Conservation (phyloP, 2,888 invertebrate species). For the Drosophila austrosaltans region DNA sequence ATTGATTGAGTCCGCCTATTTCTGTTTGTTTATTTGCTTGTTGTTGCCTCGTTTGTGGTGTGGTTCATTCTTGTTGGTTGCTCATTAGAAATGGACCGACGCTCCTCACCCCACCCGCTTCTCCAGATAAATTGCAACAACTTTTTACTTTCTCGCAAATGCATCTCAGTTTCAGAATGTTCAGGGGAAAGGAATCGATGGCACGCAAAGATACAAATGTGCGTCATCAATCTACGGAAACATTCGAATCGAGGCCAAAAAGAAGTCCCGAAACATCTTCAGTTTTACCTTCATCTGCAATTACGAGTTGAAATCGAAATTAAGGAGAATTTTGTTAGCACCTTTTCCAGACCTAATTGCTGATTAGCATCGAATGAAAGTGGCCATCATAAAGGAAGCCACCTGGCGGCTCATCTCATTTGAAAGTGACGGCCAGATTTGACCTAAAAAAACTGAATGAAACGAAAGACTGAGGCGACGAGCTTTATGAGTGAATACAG, state of each 20-base stretch:
- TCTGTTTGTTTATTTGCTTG: conserved; percentile 32
- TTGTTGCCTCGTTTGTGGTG: conserved; percentile 31
- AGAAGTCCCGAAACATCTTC: conserved; percentile 31
- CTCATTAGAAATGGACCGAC: conserved; percentile 54
- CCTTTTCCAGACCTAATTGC: conserved; percentile 52
- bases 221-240: conserved; percentile 36
- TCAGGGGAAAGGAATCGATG: conserved; percentile 54
- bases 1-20: conserved; percentile 50
- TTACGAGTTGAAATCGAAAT: neutral
- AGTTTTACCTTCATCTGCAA: conserved; percentile 19
- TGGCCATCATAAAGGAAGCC: conserved; percentile 31
- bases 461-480: conserved; percentile 44
- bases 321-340: conserved; percentile 36
- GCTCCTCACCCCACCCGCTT: neutral
- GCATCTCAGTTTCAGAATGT: conserved; percentile 39
- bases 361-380: conserved; percentile 64
- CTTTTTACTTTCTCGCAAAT: conserved; percentile 63
- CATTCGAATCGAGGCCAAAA: conserved; percentile 11
- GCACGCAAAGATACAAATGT: conserved; percentile 39
- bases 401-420: conserved; percentile 32
- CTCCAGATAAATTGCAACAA: neutral
- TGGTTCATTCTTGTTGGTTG: conserved; percentile 28
- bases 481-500: conserved; percentile 45
- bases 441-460: conserved; percentile 48
- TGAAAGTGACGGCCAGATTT: conserved; percentile 50